These are phyloP conservation scores for Sciurus carolinensis DNA, from an alignment of 2,797 vertebrate genomes.

Conservation along the genomic window DNA sequence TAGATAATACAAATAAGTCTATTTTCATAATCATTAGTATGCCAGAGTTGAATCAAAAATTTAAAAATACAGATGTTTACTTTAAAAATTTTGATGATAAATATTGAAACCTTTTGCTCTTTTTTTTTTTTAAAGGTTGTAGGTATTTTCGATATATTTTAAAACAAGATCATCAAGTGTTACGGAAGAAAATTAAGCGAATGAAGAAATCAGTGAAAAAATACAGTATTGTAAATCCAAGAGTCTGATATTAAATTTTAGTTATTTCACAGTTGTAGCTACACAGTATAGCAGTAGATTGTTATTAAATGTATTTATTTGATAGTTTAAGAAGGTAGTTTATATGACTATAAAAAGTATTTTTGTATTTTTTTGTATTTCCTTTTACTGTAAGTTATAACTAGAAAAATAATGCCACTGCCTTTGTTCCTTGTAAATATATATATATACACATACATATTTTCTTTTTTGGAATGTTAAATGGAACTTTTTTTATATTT, in stretches of 20 bases:
- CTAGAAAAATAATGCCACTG: background rate
- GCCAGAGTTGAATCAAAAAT: background rate
- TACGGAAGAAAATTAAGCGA: slow-evolving; percentile 84
- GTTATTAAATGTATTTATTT: slow-evolving; percentile 50
- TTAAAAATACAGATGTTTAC: background rate
- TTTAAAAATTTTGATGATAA: background rate
- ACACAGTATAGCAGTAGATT: slow-evolving; percentile 2
- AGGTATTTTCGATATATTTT: slow-evolving; percentile 89
- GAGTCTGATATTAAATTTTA: slow-evolving; percentile 42
- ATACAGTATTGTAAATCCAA: slow-evolving; percentile 76
- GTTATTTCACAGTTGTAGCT: slow-evolving; percentile 25
- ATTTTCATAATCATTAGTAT: background rate
- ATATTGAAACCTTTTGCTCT: slow-evolving; percentile 27
- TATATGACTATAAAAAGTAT: slow-evolving; percentile 17
- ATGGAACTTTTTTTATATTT: background rate
- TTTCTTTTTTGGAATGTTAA: slow-evolving; percentile 45
- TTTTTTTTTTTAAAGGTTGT: slow-evolving; percentile 84
- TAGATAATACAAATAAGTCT: background rate
- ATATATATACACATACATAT: background rate
- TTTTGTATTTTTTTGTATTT: slow-evolving; percentile 60
- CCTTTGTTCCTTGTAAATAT: slow-evolving; percentile 64
- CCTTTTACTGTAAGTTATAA: background rate
- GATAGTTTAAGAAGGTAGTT: slow-evolving; percentile 22
- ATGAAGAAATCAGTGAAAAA: slow-evolving; percentile 89
- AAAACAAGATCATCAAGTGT: slow-evolving; percentile 84